Base-by-base conservation (phyloP, 2,888 invertebrate species). In the Drosophila ezoana region DNA sequence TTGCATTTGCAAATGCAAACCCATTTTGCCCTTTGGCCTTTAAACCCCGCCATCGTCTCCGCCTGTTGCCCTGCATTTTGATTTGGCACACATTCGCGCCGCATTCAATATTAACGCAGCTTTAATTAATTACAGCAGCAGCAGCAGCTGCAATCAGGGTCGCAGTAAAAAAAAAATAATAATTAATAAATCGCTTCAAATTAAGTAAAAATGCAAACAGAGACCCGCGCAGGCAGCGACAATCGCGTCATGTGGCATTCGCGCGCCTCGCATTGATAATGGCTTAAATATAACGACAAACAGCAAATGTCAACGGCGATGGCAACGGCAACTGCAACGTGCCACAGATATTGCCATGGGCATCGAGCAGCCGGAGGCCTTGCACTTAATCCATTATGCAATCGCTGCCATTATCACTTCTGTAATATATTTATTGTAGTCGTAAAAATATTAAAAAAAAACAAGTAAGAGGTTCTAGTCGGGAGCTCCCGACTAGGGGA, bases 381-480 rank as follows among this genome's bases (percentile, higher is more conserved):
- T 49, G 20, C 43, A 52, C 72, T 84, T 84, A 84, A 85, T 85
- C 87, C 80, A 74, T 82, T 85, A 79, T 79, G 79, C 85, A 80
- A 85, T 79, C 79, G 75, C 61, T 62, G 76, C 81, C 78, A 85
- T 85, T 85, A 85, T 85, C 82, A 82, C 73, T 75, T 61, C 66
- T 72, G 76, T 72, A 82, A 82, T 73, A 74, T 84, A 81, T 82
- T 81, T 85, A 78, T 82, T 69, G 72, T 44, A 44, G 16, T 40
- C 63, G 48, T 56, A 65, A 61, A 67, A 61, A 48, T 64, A 70
- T 75, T 44, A 35, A 37, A 20, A 14, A 23, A 14, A n/a, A n/a
- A n/a, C n/a, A n/a, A n/a, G n/a, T n/a, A n/a, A n/a, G n/a, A n/a
- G n/a, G n/a, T n/a, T n/a, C n/a, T n/a, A n/a, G n/a, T n/a, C n/a